Evolutionary conservation across 2,888 invertebrate genomes (phyloP).

Genomic region (Mythimna pallens): DNA sequence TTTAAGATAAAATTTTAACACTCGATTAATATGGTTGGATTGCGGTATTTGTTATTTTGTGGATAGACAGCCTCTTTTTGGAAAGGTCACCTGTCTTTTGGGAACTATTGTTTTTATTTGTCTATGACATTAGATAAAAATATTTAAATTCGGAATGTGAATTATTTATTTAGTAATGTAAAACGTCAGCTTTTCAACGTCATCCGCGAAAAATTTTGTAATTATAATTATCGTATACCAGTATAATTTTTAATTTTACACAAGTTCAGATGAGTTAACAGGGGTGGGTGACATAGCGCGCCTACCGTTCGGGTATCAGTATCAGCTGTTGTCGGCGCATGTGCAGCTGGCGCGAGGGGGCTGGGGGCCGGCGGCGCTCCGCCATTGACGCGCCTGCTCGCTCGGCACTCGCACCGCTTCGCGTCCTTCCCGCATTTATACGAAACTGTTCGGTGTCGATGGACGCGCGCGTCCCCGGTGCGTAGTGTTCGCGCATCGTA

Average conservation of each 20-base stretch:
- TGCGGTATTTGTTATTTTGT: neutral
- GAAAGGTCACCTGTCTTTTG: constrained; percentile 5
- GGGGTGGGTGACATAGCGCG: constrained; percentile 71
- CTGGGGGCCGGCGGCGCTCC: constrained; percentile 64
- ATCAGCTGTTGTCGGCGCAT: constrained; percentile 89
- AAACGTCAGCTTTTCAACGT: constrained; percentile 65
- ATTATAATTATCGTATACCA: constrained; percentile 54
- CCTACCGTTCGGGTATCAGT: constrained; percentile 81
- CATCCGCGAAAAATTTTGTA: constrained; percentile 65
- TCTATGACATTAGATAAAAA: constrained; percentile 24
- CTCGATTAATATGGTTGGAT: neutral
- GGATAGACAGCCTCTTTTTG: constrained; percentile 23
- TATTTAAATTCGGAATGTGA: constrained; percentile 54
- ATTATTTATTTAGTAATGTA: constrained; percentile 56
- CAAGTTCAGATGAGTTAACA: constrained; percentile 73
- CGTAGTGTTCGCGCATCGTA: constrained; percentile 66
- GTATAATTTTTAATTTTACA: constrained; percentile 63
- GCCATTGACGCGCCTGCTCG: constrained; percentile 77
- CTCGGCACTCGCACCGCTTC: constrained; percentile 63
- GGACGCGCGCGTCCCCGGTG: constrained; percentile 73
- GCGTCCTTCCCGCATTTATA: constrained; percentile 74
- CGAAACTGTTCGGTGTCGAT: constrained; percentile 70
- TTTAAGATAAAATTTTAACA: neutral
- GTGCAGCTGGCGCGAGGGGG: constrained; percentile 81
- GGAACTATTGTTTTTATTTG: neutral